Percentiles rank a stretch among this genome's conserved stretches.
phyloP scores from a whole-genome alignment of 1,140 invertebrate species.

The Bombus waltoni region DNA sequence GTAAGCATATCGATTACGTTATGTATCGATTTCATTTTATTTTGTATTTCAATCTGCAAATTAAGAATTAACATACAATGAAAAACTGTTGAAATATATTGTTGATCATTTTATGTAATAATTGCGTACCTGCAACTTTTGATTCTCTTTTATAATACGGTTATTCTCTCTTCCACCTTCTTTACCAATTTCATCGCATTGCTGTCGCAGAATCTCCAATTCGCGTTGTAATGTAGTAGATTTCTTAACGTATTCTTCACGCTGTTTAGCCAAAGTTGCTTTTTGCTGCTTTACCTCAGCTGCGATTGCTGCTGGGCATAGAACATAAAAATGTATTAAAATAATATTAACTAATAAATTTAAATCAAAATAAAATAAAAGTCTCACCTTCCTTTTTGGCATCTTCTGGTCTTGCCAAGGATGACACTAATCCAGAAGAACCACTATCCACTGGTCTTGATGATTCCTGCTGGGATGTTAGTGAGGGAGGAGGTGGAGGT shows the following conservation, averaged over 20 bases:
- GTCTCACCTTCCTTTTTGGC: slow-evolving; percentile 80
- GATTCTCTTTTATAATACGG: slow-evolving; percentile 89
- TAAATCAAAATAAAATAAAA: not conserved
- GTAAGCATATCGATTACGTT: slow-evolving; percentile 93
- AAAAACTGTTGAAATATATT: not conserved
- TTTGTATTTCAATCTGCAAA: slow-evolving; percentile 90
- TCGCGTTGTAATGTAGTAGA: slow-evolving; percentile 88
- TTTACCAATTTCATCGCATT: slow-evolving; percentile 88
- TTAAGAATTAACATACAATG: not conserved
- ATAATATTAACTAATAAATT: not conserved
- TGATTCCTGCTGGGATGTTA: slow-evolving; percentile 67
- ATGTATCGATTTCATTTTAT: slow-evolving; percentile 91
- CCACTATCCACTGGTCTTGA: slow-evolving; percentile 70
- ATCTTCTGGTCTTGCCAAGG: slow-evolving; percentile 76
- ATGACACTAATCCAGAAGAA: slow-evolving; percentile 66
- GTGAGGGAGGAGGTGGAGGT: slow-evolving; percentile 71
- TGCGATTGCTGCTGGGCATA: slow-evolving; percentile 86
- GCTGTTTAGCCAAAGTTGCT: slow-evolving; percentile 88
- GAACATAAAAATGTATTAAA: slow-evolving; percentile 18
- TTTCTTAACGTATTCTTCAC: slow-evolving; percentile 90
- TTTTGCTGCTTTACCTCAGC: slow-evolving; percentile 91
- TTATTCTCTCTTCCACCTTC: slow-evolving; percentile 86
- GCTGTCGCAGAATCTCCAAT: slow-evolving; percentile 89
- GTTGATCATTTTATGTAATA: not conserved
- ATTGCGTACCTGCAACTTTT: slow-evolving; percentile 88